A percentile compares a stretch with the other conserved stretches of the same genome.
Conservation (phyloP, 2,113 vertebrate species). For the Corvus hawaiiensis region DNA sequence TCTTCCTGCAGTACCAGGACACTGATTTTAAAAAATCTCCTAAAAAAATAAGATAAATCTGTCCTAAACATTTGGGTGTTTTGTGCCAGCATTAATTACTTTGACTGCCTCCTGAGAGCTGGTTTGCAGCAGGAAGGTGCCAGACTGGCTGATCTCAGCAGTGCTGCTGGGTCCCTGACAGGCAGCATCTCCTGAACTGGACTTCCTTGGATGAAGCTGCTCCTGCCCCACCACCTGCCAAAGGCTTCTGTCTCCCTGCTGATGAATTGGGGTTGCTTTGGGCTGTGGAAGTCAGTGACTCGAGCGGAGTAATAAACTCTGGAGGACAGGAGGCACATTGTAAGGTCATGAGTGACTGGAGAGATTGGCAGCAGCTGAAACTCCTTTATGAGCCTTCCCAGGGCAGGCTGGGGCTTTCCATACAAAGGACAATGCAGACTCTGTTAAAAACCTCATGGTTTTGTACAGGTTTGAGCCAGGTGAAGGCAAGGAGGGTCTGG, state of each 20-base stretch:
- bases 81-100: neutral
- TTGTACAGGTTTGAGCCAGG: neutral
- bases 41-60: neutral
- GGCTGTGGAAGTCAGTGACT: neutral
- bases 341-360: neutral
- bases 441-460: neutral
- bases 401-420: neutral
- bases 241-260: neutral
- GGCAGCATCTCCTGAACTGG: neutral
- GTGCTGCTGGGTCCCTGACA: neutral
- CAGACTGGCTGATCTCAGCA: neutral
- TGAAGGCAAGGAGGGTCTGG: neutral
- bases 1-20: neutral
- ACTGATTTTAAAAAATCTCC: neutral
- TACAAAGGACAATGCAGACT: constrained; percentile 47
- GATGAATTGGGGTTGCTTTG: neutral
- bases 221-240: neutral
- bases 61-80: neutral
- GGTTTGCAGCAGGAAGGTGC: neutral
- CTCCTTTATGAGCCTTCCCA: constrained; percentile 43
- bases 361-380: constrained; percentile 25
- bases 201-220: neutral
- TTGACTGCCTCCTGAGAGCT: neutral
- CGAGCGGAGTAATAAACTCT: neutral
- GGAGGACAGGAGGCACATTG: constrained; percentile 37